These are phyloP conservation scores for Ochlodes sylvanus DNA, from an alignment of 2,888 invertebrate genomes.

Conservation along the genomic window DNA sequence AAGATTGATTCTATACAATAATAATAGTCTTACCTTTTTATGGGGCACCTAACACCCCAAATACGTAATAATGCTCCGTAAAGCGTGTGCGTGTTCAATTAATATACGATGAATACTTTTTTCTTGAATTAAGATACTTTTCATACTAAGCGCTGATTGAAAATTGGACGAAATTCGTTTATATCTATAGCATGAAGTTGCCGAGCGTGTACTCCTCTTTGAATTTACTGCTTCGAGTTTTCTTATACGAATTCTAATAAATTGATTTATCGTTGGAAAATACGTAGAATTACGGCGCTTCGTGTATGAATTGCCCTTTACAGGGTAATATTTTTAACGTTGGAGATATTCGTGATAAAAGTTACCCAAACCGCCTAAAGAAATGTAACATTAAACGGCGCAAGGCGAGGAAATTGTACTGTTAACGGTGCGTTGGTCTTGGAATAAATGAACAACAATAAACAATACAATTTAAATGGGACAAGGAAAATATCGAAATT, in stretches of 20 bases:
- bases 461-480: not conserved
- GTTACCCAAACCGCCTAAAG: not conserved
- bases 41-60: no score
- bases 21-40: no score
- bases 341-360: constrained; percentile 5
- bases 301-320: not conserved
- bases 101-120: no score
- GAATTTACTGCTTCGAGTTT: constrained; percentile 13
- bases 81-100: no score
- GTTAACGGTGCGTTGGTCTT: not conserved
- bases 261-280: constrained; percentile 11
- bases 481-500: not conserved
- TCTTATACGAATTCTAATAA: constrained; percentile 13
- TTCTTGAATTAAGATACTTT: not conserved
- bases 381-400: not conserved
- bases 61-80: no score
- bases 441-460: not conserved
- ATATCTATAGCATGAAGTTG: not conserved
- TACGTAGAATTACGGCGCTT: constrained; percentile 1
- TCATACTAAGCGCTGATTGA: not conserved
- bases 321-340: constrained; percentile 11
- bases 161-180: not conserved
- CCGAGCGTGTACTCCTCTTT: constrained; percentile 1
- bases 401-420: not conserved
- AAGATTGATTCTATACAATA: no score